Evolutionary conservation across 2,113 vertebrate genomes (phyloP).

Genomic region (Antechinus flavipes): DNA sequence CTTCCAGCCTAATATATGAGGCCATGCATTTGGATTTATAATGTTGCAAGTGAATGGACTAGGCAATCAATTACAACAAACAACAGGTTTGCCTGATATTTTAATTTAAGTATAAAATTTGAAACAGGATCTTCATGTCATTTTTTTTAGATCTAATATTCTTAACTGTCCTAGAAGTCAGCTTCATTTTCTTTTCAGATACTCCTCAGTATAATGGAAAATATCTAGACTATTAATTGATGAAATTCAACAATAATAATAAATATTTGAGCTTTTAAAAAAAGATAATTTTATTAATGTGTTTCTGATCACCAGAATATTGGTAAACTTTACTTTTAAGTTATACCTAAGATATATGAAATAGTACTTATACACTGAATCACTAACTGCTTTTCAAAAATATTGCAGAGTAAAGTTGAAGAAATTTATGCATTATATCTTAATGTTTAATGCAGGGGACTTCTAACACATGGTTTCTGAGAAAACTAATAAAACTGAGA

Average conservation of each 20-base stretch:
- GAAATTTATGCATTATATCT: neutral
- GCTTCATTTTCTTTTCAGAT: neutral
- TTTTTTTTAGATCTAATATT: neutral
- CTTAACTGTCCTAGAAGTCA: neutral
- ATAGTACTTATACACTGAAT: neutral
- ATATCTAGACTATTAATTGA: neutral
- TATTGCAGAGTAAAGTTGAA: neutral
- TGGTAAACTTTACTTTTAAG: neutral
- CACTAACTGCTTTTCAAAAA: neutral
- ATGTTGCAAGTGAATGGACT: neutral
- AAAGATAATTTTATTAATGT: neutral
- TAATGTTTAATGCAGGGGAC: neutral
- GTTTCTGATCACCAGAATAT: neutral
- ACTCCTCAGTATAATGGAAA: neutral
- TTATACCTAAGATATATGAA: neutral
- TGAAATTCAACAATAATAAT: neutral
- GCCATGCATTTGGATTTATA: neutral
- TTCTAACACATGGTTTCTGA: neutral
- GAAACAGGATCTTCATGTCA: neutral
- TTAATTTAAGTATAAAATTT: neutral
- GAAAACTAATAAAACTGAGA: neutral
- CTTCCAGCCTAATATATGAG: neutral
- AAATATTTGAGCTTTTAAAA: neutral
- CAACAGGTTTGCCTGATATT: neutral
- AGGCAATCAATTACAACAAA: neutral